A percentile compares a stretch with the other conserved stretches of the same genome.
These are phyloP conservation scores for Eulemur albifrons DNA, from an alignment of 2,797 vertebrate genomes.

Conservation along the genomic window DNA sequence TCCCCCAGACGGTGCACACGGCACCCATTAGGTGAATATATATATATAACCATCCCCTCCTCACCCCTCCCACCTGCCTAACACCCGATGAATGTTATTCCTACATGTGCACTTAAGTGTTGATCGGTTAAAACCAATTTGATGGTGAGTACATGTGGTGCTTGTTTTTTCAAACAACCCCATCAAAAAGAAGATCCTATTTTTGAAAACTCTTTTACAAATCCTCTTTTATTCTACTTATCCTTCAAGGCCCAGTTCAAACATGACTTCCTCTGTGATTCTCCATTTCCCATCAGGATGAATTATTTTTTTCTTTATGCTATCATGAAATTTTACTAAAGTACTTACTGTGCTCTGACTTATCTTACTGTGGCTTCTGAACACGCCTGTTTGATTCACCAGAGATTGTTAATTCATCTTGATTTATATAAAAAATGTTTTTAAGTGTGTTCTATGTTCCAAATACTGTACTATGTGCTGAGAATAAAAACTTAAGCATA, in stretches of 20 bases:
- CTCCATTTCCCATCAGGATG: neutral
- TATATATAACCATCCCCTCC: too few relatives aligned
- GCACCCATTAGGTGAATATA: too few relatives aligned
- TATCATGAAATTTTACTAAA: neutral
- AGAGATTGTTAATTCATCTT: neutral
- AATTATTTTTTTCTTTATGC: neutral
- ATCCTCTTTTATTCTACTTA: neutral
- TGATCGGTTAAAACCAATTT: too few relatives aligned
- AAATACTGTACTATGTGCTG: neutral
- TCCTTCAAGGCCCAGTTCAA: neutral
- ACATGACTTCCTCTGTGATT: neutral
- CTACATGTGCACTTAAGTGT: too few relatives aligned
- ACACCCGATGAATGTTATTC: too few relatives aligned
- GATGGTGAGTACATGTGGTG: too few relatives aligned
- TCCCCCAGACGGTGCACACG: too few relatives aligned
- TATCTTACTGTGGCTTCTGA: neutral
- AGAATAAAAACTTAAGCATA: neutral
- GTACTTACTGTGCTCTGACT: neutral
- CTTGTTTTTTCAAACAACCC: too few relatives aligned
- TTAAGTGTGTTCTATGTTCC: neutral
- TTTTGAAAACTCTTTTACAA: neutral
- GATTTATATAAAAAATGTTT: neutral
- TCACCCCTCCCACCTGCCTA: too few relatives aligned
- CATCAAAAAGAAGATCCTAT: neutral
- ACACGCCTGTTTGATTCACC: neutral